Conservation (phyloP, 2,797 vertebrate genomes). For the Mionectes olivaceus region DNA sequence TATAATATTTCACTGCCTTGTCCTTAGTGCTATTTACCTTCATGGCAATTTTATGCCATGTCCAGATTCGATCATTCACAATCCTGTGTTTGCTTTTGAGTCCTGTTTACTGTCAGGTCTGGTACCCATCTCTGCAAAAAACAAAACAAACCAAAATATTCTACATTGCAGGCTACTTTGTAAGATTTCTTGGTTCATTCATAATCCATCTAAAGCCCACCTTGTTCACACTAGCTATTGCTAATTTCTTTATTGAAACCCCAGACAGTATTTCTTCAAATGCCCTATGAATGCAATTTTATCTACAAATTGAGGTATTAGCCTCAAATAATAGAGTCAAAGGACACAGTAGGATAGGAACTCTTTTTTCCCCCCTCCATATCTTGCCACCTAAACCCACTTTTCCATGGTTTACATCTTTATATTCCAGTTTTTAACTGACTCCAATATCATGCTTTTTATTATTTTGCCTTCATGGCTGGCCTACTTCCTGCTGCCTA, state of each 20-base stretch:
- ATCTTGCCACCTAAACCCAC: neutral
- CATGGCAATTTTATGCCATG: neutral
- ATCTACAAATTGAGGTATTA: neutral
- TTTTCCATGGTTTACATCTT: neutral
- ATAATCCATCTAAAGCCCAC: neutral
- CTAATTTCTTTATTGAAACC: neutral
- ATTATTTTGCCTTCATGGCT: neutral
- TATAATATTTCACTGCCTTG: neutral
- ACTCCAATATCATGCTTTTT: neutral
- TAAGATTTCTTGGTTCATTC: neutral
- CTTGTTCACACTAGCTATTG: neutral
- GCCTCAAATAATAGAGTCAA: neutral
- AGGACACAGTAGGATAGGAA: neutral
- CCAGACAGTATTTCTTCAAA: neutral
- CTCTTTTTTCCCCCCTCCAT: neutral
- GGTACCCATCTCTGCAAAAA: neutral
- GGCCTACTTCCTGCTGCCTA: neutral
- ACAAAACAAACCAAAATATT: neutral
- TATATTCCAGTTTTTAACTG: neutral
- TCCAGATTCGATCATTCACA: neutral
- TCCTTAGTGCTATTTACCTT: neutral
- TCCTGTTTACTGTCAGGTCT: neutral
- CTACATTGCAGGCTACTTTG: rapidly evolving
- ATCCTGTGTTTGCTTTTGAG: neutral
- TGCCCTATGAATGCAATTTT: neutral